Conservation (phyloP, 2,888 invertebrate species). For the Metalampra italica region DNA sequence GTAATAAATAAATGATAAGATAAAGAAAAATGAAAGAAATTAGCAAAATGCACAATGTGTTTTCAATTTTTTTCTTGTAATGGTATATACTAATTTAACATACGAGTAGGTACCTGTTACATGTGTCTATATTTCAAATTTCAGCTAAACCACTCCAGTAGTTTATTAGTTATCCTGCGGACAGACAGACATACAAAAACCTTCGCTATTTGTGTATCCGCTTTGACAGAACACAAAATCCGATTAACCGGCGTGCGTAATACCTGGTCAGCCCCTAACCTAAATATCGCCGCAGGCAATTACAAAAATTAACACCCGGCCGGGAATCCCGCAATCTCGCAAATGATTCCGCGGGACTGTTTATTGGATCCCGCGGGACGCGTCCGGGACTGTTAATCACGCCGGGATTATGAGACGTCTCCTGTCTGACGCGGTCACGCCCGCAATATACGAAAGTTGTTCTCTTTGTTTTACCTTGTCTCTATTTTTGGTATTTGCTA, state of each 20-base stretch:
- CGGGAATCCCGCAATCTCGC: slow-evolving; percentile 44
- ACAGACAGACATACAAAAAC: background rate
- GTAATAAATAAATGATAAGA: no score
- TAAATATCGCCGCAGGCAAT: slow-evolving; percentile 30
- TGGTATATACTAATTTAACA: no score
- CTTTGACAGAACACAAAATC: no score
- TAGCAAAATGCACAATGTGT: no score
- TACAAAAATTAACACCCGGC: slow-evolving; percentile 56
- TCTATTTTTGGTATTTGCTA: background rate
- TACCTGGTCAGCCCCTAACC: slow-evolving; percentile 2
- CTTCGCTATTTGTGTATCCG: no score
- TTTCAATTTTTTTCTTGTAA: no score
- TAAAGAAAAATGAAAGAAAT: no score
- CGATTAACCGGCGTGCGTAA: no score
- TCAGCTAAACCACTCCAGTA: no score
- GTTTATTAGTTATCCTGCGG: no score
- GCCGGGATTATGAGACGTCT: slow-evolving; percentile 22
- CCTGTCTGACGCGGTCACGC: slow-evolving; percentile 5
- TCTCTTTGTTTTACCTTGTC: background rate
- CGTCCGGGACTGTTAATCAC: slow-evolving; percentile 42
- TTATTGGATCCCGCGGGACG: slow-evolving; percentile 42
- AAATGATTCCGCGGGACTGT: slow-evolving; percentile 46
- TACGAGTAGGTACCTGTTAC: no score
- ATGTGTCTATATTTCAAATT: no score
- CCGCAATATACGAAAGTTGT: background rate